Conservation (phyloP, 2,888 invertebrate genomes). For the Poecilobothrus nobilitatus region DNA sequence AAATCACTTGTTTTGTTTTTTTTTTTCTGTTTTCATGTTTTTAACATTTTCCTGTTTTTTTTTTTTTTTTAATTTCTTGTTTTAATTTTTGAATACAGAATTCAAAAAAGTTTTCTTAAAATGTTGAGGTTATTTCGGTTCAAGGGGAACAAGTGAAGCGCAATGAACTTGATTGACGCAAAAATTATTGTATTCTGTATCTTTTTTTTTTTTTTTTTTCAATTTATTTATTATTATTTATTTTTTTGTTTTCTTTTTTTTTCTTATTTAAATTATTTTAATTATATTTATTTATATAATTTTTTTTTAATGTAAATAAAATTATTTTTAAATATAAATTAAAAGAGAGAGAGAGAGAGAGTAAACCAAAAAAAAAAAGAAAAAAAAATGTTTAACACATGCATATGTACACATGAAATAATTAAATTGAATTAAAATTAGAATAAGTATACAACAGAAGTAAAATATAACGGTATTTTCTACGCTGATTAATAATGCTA, state of each 20-base stretch:
- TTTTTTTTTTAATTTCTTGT: not conserved
- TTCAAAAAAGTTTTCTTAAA: not conserved
- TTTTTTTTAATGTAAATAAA: no score
- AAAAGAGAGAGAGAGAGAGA: no score
- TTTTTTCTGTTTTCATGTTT: not conserved
- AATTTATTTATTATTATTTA: not conserved
- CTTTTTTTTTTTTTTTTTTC: not conserved
- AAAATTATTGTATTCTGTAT: not conserved
- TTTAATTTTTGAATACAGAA: not conserved
- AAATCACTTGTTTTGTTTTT: not conserved
- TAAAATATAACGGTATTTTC: no score
- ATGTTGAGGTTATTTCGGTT: constrained; percentile 11
- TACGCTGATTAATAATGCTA: no score
- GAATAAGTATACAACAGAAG: no score
- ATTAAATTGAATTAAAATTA: no score
- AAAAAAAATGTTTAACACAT: no score
- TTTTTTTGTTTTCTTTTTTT: not conserved
- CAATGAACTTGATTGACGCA: constrained; percentile 13
- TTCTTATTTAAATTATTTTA: not conserved
- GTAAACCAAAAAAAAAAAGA: no score
- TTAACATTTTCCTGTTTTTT: not conserved
- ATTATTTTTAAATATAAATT: no score
- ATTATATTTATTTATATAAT: not conserved
- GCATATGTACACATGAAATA: no score
- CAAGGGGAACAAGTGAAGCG: constrained; percentile 15